Evolutionary conservation across 2,797 vertebrate species (phyloP), one percentile per base, ranked within the genome.

Genomic region (Manis crassicaudata): DNA sequence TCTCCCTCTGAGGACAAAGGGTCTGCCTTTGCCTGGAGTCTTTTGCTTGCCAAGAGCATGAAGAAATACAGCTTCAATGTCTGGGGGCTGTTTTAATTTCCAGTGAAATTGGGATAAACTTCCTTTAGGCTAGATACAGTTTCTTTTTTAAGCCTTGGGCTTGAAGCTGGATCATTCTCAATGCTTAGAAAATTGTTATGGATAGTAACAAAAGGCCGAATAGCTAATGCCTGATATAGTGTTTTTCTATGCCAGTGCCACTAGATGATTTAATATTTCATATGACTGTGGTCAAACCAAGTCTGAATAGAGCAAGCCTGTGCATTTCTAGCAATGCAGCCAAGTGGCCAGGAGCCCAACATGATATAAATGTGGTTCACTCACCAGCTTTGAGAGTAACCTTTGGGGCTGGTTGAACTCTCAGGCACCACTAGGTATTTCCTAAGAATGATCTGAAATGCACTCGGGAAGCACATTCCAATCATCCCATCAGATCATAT

Each of bases 191-290:
- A 90, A 84, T 96, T 92, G 80, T 97, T 96, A 62, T 43, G 65
- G 62, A 76, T 35, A 86, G 73, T 65, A 96, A 90, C 84, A 81
- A 95, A 97, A 93, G 73, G 37, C 43, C 76, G 84, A 93, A 96
- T 93, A 97, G 88, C 93, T 95, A 83, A 85, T 0, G 67, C 43
- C 65, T 97, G 95, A 97, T 90, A 92, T 79, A 86, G 75, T 63
- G 79, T 54, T 93, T 86, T 88, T 85, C 92, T 92, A 62, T 92
- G 90, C 92, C 62, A 56, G 88, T 85, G 88, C 63, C 90, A 96
- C 88, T 60, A 50, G 90, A 94, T 97, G 96, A 96, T 96, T 95
- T 96, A 97, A 97, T 88, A 94, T 96, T 97, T 97, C 94, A 96
- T 97, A 94, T 87, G 92, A 96, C 63, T 96, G 92, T 95, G 93